Evolutionary conservation across 2,888 invertebrate species (phyloP).

Genomic region (Heliconius hortense): DNA sequence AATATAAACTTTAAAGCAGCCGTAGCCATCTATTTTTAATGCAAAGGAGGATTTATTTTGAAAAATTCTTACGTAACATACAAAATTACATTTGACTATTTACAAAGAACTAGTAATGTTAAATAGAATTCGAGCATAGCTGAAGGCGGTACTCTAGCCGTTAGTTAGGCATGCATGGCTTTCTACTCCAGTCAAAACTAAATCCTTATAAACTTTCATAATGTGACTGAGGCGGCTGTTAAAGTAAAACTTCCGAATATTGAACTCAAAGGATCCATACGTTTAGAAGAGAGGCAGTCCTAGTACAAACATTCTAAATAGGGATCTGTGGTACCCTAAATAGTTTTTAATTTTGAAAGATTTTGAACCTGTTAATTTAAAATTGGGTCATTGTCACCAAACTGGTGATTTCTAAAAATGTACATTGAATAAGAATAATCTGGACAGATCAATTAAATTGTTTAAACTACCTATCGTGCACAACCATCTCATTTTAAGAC

Average conservation of each 20-base stretch:
- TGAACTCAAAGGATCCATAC: conserved; percentile 2
- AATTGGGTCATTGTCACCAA: not conserved
- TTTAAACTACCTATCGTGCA: conserved; percentile 76
- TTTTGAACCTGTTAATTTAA: not conserved
- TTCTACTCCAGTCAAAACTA: conserved; percentile 65
- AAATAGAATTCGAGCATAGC: conserved; percentile 43
- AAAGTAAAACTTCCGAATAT: conserved; percentile 4
- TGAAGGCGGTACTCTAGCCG: conserved; percentile 59
- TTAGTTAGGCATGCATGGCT: conserved; percentile 67
- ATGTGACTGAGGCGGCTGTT: conserved; percentile 43
- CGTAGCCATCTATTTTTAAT: conserved; percentile 75
- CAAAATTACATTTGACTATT: conserved; percentile 79
- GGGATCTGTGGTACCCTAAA: not conserved
- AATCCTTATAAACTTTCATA: conserved; percentile 43
- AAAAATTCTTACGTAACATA: conserved; percentile 77
- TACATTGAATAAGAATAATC: conserved; percentile 44
- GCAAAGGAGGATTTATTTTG: conserved; percentile 76
- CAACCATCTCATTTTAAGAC: conserved; percentile 72
- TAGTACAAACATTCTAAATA: not conserved
- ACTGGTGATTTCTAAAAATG: conserved; percentile 5
- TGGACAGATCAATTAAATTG: conserved; percentile 73
- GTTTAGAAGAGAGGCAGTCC: not conserved
- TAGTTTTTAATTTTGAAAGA: not conserved
- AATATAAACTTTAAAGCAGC: conserved; percentile 71
- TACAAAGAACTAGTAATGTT: conserved; percentile 75